Evolutionary conservation across 2,113 vertebrate genomes (phyloP).

Genomic region (Melospiza georgiana): DNA sequence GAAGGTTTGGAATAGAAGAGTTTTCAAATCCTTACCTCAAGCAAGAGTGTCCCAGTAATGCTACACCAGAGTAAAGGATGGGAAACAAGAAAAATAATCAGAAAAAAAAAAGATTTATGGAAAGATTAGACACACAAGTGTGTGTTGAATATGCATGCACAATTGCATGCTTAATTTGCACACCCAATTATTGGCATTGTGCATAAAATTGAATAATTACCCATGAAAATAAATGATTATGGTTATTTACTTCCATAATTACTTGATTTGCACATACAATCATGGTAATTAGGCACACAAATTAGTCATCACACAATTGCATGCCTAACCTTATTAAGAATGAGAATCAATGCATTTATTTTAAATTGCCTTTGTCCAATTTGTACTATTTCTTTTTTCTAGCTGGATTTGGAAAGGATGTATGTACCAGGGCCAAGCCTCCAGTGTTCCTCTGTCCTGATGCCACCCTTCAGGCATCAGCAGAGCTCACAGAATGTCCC

Average conservation of each 20-base stretch:
- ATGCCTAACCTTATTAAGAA: conserved; percentile 73
- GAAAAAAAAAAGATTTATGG: conserved; percentile 19
- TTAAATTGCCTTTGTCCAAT: conserved; percentile 53
- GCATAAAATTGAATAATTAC: conserved; percentile 75
- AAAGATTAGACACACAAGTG: conserved; percentile 68
- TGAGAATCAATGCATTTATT: conserved; percentile 64
- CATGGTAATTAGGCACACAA: conserved; percentile 73
- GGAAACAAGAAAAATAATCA: neutral
- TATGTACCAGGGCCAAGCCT: neutral
- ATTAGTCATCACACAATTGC: conserved; percentile 74
- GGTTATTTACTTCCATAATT: conserved; percentile 75
- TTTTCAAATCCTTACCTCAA: neutral
- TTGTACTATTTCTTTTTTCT: conserved; percentile 5
- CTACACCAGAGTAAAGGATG: neutral
- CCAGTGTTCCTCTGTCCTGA: neutral
- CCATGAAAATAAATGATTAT: conserved; percentile 74
- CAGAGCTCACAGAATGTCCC: neutral
- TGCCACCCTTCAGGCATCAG: neutral
- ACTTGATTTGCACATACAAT: conserved; percentile 73
- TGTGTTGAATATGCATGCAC: conserved; percentile 72
- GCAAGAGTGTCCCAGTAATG: neutral
- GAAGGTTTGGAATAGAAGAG: neutral
- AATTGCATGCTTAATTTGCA: conserved; percentile 75
- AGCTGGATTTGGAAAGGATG: neutral
- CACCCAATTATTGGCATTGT: conserved; percentile 72